Evolutionary conservation across 2,113 vertebrate species (phyloP).

Genomic region (Amphilophus citrinellus): DNA sequence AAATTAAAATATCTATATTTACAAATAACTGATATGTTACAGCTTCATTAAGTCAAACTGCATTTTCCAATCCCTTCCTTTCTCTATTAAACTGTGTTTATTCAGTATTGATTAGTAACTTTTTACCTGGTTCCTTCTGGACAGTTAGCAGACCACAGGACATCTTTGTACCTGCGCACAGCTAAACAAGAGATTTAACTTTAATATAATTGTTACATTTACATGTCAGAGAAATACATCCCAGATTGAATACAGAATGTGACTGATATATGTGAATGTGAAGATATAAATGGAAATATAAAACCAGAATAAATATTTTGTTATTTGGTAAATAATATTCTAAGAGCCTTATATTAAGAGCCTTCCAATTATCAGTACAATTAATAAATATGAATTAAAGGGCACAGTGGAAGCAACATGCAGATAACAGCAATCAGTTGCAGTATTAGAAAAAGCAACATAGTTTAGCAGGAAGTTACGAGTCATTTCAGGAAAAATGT

Average conservation of each 20-base stretch:
- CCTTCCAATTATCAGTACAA: not conserved
- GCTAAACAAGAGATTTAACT: not conserved
- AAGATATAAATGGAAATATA: not conserved
- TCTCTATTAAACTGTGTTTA: not conserved
- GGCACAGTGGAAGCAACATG: not conserved
- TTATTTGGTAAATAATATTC: not conserved
- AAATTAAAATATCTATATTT: not conserved
- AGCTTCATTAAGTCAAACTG: too few species aligned
- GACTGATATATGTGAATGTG: not conserved
- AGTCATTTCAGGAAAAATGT: too few species aligned
- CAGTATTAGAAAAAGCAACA: not conserved
- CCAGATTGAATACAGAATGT: not conserved
- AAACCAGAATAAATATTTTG: not conserved
- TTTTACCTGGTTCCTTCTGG: not conserved
- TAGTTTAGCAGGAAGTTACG: not conserved
- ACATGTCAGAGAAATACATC: not conserved
- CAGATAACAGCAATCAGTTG: not conserved
- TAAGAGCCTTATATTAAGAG: too few species aligned
- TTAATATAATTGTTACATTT: not conserved
- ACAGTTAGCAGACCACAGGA: not conserved
- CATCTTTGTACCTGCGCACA: not conserved
- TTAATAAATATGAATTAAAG: not conserved
- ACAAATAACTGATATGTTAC: not conserved
- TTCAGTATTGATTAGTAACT: not conserved
- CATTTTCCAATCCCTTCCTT: too few species aligned